Percentiles rank a stretch among this genome's conserved stretches.
Evolutionary conservation across 2,113 vertebrate genomes (phyloP).

Genomic region (Datnioides undecimradiatus): DNA sequence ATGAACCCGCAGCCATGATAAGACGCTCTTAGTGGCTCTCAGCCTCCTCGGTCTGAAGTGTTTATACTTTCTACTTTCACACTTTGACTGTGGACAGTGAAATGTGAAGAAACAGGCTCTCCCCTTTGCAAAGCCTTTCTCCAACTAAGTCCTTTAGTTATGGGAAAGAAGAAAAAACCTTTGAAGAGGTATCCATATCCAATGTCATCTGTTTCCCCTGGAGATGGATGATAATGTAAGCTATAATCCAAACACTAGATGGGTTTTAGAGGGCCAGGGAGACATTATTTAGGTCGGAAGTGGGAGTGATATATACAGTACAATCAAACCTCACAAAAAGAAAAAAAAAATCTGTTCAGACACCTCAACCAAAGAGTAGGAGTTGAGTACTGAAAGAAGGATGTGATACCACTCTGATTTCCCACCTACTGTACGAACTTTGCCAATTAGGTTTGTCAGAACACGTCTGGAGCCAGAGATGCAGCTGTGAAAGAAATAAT

Average conservation of each 20-base stretch:
- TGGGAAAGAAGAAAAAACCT: neutral
- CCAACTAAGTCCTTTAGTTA: slow-evolving; percentile 11
- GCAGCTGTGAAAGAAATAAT: no score
- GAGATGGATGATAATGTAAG: slow-evolving; percentile 50
- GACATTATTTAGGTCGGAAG: slow-evolving; percentile 13
- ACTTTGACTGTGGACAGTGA: slow-evolving; percentile 29
- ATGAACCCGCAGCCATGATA: neutral
- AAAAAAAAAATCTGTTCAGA: neutral
- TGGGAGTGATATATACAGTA: slow-evolving; percentile 12
- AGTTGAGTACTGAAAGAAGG: neutral
- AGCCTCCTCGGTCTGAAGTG: slow-evolving; percentile 17
- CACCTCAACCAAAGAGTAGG: neutral
- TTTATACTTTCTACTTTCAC: slow-evolving; percentile 45
- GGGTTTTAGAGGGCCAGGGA: slow-evolving; percentile 8
- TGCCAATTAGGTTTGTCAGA: neutral
- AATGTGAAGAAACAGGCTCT: neutral
- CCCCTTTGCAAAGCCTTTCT: slow-evolving; percentile 1
- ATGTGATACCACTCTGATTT: neutral
- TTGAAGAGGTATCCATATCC: slow-evolving; percentile 18
- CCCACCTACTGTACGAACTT: neutral
- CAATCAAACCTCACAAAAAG: neutral
- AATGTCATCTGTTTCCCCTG: slow-evolving; percentile 20
- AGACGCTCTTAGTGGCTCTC: neutral
- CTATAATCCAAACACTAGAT: slow-evolving; percentile 42
- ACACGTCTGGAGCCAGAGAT: neutral